Percentiles rank a stretch among this genome's conserved stretches.
phyloP scores from a whole-genome alignment of 2,797 vertebrate species.

The Anabas testudineus region DNA sequence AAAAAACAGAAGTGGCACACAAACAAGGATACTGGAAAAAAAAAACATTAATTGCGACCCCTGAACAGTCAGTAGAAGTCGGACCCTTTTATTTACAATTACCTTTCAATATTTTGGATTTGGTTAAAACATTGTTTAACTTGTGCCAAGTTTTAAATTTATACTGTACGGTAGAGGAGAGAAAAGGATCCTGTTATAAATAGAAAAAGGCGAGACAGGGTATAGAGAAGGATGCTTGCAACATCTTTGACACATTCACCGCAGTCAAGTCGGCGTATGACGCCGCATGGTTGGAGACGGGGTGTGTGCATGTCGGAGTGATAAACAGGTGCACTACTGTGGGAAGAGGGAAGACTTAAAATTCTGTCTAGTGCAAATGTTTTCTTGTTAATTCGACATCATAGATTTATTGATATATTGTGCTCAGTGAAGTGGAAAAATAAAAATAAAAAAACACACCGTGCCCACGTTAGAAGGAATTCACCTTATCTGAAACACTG shows the following conservation, averaged over 20 bases:
- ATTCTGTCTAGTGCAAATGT: constrained; percentile 16
- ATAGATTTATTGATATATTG: constrained; percentile 29
- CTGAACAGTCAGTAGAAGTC: no score
- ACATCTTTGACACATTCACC: constrained; percentile 28
- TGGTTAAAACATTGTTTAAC: no score
- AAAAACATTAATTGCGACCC: no score
- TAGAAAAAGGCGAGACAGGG: constrained; percentile 21
- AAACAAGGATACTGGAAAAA: no score
- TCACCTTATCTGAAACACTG: no score
- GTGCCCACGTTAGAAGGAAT: not conserved
- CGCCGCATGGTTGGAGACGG: constrained; percentile 33
- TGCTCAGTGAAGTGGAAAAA: not conserved
- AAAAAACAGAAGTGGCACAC: no score
- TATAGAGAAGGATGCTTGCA: not conserved
- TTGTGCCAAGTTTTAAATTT: no score
- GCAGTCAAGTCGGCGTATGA: constrained; percentile 16
- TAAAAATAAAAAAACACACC: constrained; percentile 11
- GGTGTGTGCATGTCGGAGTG: constrained; percentile 10
- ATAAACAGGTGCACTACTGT: constrained; percentile 23
- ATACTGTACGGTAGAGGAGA: no score
- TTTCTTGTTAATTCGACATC: constrained; percentile 25
- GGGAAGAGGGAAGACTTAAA: constrained; percentile 26
- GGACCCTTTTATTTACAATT: no score
- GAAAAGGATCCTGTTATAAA: constrained; percentile 25
- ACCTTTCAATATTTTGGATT: no score